phyloP scores from a whole-genome alignment of 2,888 invertebrate species.

The Brachyopa scutellaris region DNA sequence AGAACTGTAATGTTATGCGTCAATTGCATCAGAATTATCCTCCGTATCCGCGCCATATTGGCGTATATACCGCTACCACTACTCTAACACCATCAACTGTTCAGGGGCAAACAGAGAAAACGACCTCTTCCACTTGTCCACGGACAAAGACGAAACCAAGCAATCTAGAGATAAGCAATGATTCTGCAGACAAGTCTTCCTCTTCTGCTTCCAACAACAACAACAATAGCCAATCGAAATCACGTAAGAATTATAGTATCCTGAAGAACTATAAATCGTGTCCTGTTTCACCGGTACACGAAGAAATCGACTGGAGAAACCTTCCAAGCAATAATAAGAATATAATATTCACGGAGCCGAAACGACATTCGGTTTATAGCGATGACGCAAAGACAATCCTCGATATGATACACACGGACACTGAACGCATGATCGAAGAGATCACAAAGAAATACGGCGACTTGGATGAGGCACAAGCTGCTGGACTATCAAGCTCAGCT shows the following conservation, averaged over 20 bases:
- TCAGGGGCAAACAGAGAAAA: constrained; percentile 31
- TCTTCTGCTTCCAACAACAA: constrained; percentile 32
- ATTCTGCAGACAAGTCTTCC: constrained; percentile 77
- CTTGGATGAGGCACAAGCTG: constrained; percentile 83
- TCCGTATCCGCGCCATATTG: constrained; percentile 81
- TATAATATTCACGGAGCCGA: constrained; percentile 77
- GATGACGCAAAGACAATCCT: constrained; percentile 84
- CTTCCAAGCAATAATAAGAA: constrained; percentile 80
- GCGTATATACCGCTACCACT: constrained; percentile 76
- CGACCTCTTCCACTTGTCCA: constrained; percentile 47
- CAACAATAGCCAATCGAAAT: constrained; percentile 76
- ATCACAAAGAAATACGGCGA: constrained; percentile 86
- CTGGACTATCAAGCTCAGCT: constrained; percentile 74
- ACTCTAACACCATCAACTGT: constrained; percentile 54
- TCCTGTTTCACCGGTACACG: constrained; percentile 91
- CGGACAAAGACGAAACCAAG: constrained; percentile 49
- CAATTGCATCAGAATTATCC: constrained; percentile 82
- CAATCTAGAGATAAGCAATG: constrained; percentile 51
- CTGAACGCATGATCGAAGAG: constrained; percentile 86
- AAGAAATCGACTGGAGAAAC: constrained; percentile 87
- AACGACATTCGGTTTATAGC: constrained; percentile 82
- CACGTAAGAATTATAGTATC: constrained; percentile 82
- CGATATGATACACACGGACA: constrained; percentile 85
- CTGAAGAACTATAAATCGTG: constrained; percentile 89
- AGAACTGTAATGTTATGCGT: constrained; percentile 81